Percentiles rank a stretch among this genome's conserved stretches.
Conservation (phyloP, 2,113 vertebrate genomes). For the Bothrops jararaca region DNA sequence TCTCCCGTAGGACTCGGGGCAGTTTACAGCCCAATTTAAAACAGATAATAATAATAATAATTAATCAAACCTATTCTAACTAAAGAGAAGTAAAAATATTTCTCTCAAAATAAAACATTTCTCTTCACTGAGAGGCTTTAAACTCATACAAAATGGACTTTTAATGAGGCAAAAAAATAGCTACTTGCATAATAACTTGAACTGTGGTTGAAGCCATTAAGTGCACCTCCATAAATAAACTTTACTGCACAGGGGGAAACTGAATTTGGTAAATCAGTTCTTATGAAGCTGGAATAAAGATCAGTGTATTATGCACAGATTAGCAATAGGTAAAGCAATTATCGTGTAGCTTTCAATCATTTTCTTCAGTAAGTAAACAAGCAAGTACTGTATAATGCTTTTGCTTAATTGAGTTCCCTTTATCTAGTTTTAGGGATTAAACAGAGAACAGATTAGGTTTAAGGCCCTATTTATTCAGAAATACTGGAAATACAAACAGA, state of each 20-base stretch:
- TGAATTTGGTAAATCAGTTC: not conserved
- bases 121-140: not conserved
- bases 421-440: not conserved
- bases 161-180: not conserved
- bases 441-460: not conserved
- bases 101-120: no score
- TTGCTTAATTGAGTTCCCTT: not conserved
- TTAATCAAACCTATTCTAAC: no score
- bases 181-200: not conserved
- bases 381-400: not conserved
- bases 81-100: no score
- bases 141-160: not conserved
- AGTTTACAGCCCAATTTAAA: no score
- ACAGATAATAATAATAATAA: no score
- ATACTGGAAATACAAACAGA: not conserved
- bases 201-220: not conserved
- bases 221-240: not conserved
- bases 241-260: not conserved
- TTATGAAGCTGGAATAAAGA: not conserved
- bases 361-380: not conserved
- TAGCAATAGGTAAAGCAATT: not conserved
- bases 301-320: not conserved
- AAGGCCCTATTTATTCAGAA: not conserved
- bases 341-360: not conserved
- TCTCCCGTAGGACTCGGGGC: no score